Evolutionary conservation across 2,888 invertebrate species (phyloP).

Genomic region (Tetheella fluctuosa): DNA sequence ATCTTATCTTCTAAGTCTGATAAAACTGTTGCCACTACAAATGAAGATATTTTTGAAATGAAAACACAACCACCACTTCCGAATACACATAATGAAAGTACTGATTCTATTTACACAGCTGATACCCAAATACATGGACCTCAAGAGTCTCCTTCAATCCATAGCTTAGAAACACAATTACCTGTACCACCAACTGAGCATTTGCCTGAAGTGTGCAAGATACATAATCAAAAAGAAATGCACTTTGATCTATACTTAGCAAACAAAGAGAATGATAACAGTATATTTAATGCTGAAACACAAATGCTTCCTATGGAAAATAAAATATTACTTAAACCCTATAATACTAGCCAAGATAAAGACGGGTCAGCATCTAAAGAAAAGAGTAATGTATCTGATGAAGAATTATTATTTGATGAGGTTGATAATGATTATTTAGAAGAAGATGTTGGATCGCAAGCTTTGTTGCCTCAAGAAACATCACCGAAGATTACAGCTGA

Average conservation of each 20-base stretch:
- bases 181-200: constrained; percentile 35
- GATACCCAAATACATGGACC: constrained; percentile 38
- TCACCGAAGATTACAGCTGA: constrained; percentile 14
- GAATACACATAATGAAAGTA: constrained; percentile 34
- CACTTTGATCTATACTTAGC: constrained; percentile 53
- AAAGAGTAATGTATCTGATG: constrained; percentile 54
- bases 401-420: constrained; percentile 66
- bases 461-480: constrained; percentile 52
- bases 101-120: constrained; percentile 56
- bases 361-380: constrained; percentile 22
- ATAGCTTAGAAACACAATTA: constrained; percentile 45
- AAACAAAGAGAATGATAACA: constrained; percentile 54
- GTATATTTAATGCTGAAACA: constrained; percentile 52
- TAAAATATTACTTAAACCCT: neutral
- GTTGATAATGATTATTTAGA: constrained; percentile 48
- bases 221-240: constrained; percentile 57
- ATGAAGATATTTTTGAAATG: constrained; percentile 43
- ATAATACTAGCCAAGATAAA: constrained; percentile 16
- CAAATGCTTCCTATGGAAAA: constrained; percentile 30
- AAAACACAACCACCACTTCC: constrained; percentile 58
- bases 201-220: constrained; percentile 55
- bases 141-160: constrained; percentile 31
- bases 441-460: constrained; percentile 63
- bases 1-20: constrained; percentile 30
- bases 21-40: constrained; percentile 18